A percentile compares a stretch with the other conserved stretches of the same genome.
Evolutionary conservation across 2,113 vertebrate genomes (phyloP).

Genomic region (Meleagris gallopavo): DNA sequence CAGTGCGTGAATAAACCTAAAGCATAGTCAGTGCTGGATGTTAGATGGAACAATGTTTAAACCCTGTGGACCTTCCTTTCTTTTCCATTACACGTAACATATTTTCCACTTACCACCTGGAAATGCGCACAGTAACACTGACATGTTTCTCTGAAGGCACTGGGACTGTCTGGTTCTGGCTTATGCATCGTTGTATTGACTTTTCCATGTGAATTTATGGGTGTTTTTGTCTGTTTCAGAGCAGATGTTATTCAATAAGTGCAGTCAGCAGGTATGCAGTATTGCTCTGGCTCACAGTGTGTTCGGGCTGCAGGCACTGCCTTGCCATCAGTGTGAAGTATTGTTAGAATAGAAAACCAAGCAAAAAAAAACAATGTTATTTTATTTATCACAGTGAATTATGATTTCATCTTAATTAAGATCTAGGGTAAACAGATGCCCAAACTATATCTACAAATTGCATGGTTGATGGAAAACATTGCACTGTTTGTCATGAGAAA

Average conservation of each 20-base stretch:
- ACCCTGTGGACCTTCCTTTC: neutral
- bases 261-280: neutral
- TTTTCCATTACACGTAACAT: neutral
- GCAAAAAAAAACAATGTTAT: neutral
- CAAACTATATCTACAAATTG: neutral
- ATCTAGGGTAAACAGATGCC: neutral
- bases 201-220: neutral
- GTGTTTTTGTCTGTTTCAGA: neutral
- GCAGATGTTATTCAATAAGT: neutral
- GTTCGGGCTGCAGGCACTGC: fast-evolving
- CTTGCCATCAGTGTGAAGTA: neutral
- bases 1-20: neutral
- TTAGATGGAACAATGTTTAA: neutral
- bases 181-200: neutral
- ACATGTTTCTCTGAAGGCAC: neutral
- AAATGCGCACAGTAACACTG: fast-evolving
- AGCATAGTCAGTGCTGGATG: neutral
- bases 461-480: neutral
- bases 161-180: neutral
- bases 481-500: neutral
- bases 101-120: neutral
- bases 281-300: neutral
- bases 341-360: neutral
- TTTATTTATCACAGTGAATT: neutral
- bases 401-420: neutral